Conservation (phyloP, 1,140 invertebrate species). For the Magallana ariakensis region DNA sequence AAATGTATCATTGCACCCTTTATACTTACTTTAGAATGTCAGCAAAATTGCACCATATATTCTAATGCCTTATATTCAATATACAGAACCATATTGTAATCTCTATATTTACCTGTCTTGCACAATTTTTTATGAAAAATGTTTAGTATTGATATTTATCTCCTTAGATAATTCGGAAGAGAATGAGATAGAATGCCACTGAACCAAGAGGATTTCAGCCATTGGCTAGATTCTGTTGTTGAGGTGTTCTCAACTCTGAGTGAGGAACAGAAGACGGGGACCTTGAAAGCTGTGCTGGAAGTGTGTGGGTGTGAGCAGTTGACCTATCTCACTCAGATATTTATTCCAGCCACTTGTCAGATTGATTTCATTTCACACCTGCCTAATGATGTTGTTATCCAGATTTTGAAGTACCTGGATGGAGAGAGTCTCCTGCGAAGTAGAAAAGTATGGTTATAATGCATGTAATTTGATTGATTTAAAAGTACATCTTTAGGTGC, state of each 20-base stretch:
- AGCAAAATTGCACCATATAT: no score
- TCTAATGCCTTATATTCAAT: no score
- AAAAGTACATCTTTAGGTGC: no score
- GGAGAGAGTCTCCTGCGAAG: background rate
- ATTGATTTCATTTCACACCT: slow-evolving; percentile 27
- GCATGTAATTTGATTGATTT: no score
- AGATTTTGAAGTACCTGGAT: slow-evolving; percentile 37
- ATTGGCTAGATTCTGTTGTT: slow-evolving; percentile 4
- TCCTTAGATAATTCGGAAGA: background rate
- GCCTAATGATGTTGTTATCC: slow-evolving; percentile 17
- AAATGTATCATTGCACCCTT: no score
- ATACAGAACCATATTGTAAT: no score
- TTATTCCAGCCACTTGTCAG: slow-evolving; percentile 24
- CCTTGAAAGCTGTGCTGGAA: slow-evolving; percentile 7
- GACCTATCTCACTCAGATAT: background rate
- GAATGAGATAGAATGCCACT: background rate
- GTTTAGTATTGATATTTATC: no score
- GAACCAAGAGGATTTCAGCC: background rate
- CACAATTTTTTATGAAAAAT: no score
- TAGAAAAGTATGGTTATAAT: background rate
- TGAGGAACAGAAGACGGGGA: background rate
- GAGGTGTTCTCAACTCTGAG: background rate
- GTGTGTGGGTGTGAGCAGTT: background rate
- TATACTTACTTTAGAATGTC: no score
- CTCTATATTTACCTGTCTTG: no score